These are phyloP conservation scores for Drosophila jambulina DNA, from an alignment of 1,140 invertebrate species.

Conservation along the genomic window DNA sequence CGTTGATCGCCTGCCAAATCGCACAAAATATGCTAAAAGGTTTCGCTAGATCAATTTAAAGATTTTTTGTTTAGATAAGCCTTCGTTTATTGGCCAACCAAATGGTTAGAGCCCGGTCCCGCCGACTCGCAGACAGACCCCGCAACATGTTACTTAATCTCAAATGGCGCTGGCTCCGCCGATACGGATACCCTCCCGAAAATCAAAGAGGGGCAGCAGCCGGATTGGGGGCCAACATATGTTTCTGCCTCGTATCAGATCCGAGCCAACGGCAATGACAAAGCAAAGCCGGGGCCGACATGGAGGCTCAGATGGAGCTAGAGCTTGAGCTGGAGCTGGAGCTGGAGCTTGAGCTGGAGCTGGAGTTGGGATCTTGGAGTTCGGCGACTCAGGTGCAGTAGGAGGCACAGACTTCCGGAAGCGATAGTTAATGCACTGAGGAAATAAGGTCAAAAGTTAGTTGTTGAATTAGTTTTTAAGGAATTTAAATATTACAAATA, in stretches of 20 bases:
- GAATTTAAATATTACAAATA: neutral
- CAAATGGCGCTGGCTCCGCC: conserved; percentile 71
- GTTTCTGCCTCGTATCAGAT: conserved; percentile 74
- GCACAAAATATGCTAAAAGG: conserved; percentile 84
- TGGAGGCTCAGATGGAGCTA: conserved; percentile 20
- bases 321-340: conserved; percentile 3
- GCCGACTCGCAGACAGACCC: conserved; percentile 32
- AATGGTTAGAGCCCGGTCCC: conserved; percentile 35
- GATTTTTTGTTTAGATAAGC: conserved; percentile 83
- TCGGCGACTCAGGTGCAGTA: conserved; percentile 38
- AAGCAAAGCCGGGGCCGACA: conserved; percentile 53
- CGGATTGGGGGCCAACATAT: conserved; percentile 76
- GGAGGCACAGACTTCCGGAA: conserved; percentile 47
- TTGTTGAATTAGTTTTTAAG: neutral
- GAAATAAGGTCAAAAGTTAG: neutral
- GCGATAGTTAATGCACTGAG: conserved; percentile 17
- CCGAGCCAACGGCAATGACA: conserved; percentile 76
- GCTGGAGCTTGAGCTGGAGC: conserved; percentile 2
- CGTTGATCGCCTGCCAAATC: conserved; percentile 75
- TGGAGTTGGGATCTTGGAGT: conserved; percentile 17
- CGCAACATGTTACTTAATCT: conserved; percentile 74
- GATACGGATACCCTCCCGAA: conserved; percentile 50
- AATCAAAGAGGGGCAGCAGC: conserved; percentile 43
- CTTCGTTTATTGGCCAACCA: conserved; percentile 78
- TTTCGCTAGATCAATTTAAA: conserved; percentile 83